A percentile compares a stretch with the other conserved stretches of the same genome.
Conservation (phyloP, 2,797 vertebrate genomes). For the Leuciscus waleckii region DNA sequence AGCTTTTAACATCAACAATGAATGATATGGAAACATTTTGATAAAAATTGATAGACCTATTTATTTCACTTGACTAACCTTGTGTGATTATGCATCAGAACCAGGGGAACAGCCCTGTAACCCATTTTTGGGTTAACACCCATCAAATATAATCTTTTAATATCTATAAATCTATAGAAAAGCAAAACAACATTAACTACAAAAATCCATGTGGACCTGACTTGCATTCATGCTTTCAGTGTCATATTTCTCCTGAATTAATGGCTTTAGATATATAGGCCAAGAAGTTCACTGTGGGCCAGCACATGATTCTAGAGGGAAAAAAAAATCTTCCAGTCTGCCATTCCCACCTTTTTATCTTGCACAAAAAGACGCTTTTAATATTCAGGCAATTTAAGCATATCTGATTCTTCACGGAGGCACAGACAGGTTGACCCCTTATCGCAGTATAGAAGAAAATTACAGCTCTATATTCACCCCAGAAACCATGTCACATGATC, state of each 20-base stretch:
- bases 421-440: conserved; percentile 71
- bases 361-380: conserved; percentile 63
- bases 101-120: not conserved
- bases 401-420: conserved; percentile 64
- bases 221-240: not conserved
- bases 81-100: not conserved
- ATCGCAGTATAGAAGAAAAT: conserved; percentile 72
- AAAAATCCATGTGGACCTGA: not conserved
- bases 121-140: not conserved
- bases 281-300: conserved; percentile 16
- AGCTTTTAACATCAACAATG: not conserved
- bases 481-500: conserved; percentile 66
- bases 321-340: conserved; percentile 25
- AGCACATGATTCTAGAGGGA: conserved; percentile 3
- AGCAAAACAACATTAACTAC: not conserved
- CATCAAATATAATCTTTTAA: not conserved
- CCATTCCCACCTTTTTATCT: conserved; percentile 56
- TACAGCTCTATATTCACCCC: conserved; percentile 73
- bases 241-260: conserved; percentile 38
- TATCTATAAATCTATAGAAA: not conserved
- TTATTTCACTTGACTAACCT: not conserved
- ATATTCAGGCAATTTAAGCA: conserved; percentile 69
- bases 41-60: too few species aligned
- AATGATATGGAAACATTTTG: not conserved
- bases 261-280: not conserved